Conservation (phyloP, 2,797 vertebrate species). For the Meriones psammophilus region DNA sequence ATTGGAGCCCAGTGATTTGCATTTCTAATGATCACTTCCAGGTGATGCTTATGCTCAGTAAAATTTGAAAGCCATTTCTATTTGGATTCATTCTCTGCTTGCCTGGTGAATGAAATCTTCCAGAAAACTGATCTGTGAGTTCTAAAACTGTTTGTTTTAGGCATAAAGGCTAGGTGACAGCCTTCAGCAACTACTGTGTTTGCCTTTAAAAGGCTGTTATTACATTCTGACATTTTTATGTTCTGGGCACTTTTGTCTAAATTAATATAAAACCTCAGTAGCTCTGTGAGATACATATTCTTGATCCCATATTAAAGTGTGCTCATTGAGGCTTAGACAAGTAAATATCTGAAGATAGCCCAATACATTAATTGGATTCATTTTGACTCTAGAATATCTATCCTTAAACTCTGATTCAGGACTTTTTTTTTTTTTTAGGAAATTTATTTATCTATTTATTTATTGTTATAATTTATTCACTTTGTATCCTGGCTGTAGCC, state of each 20-base stretch:
- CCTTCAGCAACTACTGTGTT: slow-evolving; percentile 52
- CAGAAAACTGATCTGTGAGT: slow-evolving; percentile 58
- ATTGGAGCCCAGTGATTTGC: slow-evolving; percentile 42
- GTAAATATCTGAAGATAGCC: slow-evolving; percentile 24
- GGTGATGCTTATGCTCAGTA: slow-evolving; percentile 50
- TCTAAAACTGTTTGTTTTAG: slow-evolving; percentile 57
- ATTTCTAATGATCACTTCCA: slow-evolving; percentile 65
- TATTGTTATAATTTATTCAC: too few species aligned
- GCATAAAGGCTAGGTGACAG: slow-evolving; percentile 32
- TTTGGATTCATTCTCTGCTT: slow-evolving; percentile 58
- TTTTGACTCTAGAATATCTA: not conserved
- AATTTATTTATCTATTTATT: too few species aligned
- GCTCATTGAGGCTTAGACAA: slow-evolving; percentile 45
- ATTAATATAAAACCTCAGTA: slow-evolving; percentile 21
- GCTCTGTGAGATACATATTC: slow-evolving; percentile 14
- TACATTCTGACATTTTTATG: slow-evolving; percentile 57
- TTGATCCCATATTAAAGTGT: slow-evolving; percentile 62
- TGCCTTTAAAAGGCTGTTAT: slow-evolving; percentile 56
- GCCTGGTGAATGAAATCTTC: slow-evolving; percentile 18
- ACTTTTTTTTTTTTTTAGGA: too few species aligned
- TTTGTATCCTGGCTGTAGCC: too few species aligned
- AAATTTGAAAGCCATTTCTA: slow-evolving; percentile 56
- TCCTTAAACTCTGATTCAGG: slow-evolving; percentile 40
- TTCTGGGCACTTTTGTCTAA: slow-evolving; percentile 43
- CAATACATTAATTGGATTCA: slow-evolving; percentile 39